A percentile compares a stretch with the other conserved stretches of the same genome.
Evolutionary conservation across 2,113 vertebrate species (phyloP).

Genomic region (Arothron firmamentum): DNA sequence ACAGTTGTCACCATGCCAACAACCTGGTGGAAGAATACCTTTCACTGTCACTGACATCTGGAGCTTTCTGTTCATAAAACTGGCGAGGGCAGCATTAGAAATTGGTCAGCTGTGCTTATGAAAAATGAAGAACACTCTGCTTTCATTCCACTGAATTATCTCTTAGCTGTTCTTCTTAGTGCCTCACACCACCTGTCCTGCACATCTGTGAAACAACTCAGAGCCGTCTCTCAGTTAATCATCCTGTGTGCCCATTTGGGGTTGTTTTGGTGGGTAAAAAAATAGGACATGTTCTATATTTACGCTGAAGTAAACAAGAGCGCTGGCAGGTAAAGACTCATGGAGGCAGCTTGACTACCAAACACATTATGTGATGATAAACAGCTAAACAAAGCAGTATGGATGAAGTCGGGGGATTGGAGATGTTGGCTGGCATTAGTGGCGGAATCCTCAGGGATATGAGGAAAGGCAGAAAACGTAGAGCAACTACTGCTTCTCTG

Average conservation of each 20-base stretch:
- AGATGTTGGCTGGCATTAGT: constrained; percentile 23
- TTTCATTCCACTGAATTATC: constrained; percentile 53
- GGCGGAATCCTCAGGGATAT: constrained; percentile 16
- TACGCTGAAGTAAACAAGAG: constrained; percentile 17
- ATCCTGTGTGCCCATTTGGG: constrained; percentile 23
- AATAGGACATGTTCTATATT: constrained; percentile 25
- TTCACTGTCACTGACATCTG: constrained; percentile 54
- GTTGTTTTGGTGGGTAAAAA: neutral
- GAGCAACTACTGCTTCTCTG: constrained; percentile 5
- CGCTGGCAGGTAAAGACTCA: constrained; percentile 31
- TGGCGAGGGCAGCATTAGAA: constrained; percentile 44
- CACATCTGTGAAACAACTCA: constrained; percentile 15
- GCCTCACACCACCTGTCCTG: constrained; percentile 17
- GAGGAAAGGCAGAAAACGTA: neutral
- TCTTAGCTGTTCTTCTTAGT: constrained; percentile 27
- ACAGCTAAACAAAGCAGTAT: constrained; percentile 10
- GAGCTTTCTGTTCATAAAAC: constrained; percentile 58
- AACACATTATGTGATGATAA: constrained; percentile 35
- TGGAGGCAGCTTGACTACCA: neutral
- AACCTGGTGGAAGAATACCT: constrained; percentile 45
- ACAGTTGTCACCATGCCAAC: constrained; percentile 56
- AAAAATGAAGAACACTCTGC: constrained; percentile 47
- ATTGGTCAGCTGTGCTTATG: constrained; percentile 41
- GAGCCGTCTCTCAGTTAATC: constrained; percentile 8
- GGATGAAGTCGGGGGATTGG: constrained; percentile 1